phyloP scores from a whole-genome alignment of 2,888 invertebrate genomes.

The Sepiola atlantica region DNA sequence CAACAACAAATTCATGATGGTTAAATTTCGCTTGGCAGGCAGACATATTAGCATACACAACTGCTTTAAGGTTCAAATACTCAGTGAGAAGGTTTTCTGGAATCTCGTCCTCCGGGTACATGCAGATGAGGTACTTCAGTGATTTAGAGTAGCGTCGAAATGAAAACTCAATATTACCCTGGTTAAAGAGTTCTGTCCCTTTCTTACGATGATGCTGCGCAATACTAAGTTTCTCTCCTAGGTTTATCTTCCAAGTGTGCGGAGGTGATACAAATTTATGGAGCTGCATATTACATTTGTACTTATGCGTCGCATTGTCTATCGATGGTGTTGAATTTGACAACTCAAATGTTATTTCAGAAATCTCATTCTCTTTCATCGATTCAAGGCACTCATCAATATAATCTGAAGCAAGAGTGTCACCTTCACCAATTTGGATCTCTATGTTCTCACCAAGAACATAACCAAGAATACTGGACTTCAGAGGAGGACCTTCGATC shows the following conservation, averaged over 20 bases:
- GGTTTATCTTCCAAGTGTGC: conserved; percentile 53
- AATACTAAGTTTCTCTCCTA: conserved; percentile 55
- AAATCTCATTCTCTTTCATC: conserved; percentile 61
- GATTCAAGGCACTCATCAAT: conserved; percentile 64
- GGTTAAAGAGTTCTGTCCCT: conserved; percentile 81
- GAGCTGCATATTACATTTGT: background rate
- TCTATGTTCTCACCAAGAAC: conserved; percentile 49
- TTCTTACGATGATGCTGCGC: conserved; percentile 58
- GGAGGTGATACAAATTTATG: conserved; percentile 33
- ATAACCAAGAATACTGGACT: conserved; percentile 45
- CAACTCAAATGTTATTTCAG: conserved; percentile 49
- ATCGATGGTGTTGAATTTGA: background rate
- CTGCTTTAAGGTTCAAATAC: conserved; percentile 54
- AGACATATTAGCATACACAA: conserved; percentile 86
- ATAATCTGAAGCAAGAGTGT: conserved; percentile 63
- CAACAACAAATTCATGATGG: conserved; percentile 81
- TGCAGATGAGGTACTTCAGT: conserved; percentile 82
- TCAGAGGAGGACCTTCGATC: background rate
- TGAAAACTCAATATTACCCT: conserved; percentile 81
- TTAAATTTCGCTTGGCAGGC: conserved; percentile 84
- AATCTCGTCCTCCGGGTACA: conserved; percentile 51
- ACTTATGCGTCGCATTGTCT: background rate
- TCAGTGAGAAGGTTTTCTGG: conserved; percentile 50
- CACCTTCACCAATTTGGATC: conserved; percentile 63
- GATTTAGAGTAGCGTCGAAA: conserved; percentile 84